Conservation (phyloP, 2,113 vertebrate species). For the Cyprinus carpio region DNA sequence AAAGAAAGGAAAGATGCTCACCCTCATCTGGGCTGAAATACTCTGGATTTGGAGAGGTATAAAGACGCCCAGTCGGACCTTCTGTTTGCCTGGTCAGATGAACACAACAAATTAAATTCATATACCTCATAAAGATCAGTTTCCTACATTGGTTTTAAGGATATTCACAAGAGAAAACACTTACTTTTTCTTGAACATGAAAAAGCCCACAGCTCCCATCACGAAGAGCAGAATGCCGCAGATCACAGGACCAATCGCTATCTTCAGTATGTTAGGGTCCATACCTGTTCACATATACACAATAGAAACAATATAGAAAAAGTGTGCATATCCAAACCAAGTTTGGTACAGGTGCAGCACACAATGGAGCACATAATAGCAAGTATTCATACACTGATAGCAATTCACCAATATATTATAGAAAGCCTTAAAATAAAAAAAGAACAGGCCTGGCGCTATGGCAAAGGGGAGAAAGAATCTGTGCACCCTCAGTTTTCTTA, state of each 20-base stretch:
- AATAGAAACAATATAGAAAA: conserved; percentile 22
- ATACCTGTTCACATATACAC: conserved; percentile 68
- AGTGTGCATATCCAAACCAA: neutral
- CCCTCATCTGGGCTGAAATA: conserved; percentile 93
- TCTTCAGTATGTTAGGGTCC: conserved; percentile 83
- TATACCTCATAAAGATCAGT: neutral
- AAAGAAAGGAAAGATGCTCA: conserved; percentile 64
- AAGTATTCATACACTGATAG: neutral
- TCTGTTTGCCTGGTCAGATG: conserved; percentile 82
- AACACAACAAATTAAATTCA: neutral
- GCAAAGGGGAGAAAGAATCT: too few relatives aligned
- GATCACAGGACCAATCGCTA: conserved; percentile 84
- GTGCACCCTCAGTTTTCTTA: too few relatives aligned
- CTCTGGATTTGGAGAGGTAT: conserved; percentile 93
- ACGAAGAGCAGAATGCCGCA: conserved; percentile 81
- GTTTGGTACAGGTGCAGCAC: neutral
- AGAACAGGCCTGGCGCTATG: too few relatives aligned
- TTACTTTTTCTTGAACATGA: conserved; percentile 89
- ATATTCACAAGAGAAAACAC: conserved; percentile 22
- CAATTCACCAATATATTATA: neutral
- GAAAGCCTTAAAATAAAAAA: neutral
- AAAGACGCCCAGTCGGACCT: conserved; percentile 89
- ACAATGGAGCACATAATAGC: neutral
- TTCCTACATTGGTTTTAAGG: neutral
- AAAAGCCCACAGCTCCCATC: conserved; percentile 77